These are phyloP conservation scores for Parelbella ahira DNA, from an alignment of 2,888 invertebrate genomes.

Conservation along the genomic window DNA sequence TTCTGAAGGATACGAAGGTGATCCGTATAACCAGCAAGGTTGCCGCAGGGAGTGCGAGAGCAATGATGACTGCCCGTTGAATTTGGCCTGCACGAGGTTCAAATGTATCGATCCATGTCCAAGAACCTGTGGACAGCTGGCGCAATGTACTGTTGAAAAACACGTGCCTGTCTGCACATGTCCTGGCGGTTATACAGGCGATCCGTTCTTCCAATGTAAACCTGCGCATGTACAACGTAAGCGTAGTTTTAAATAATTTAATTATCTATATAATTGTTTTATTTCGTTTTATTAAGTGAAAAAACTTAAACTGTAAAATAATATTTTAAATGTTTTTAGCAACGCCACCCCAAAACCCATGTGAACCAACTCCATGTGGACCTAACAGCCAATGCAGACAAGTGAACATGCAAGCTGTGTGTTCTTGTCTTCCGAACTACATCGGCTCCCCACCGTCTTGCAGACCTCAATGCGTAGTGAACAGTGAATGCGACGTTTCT, in stretches of 20 bases:
- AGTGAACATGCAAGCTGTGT: conserved; percentile 89
- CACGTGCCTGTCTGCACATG: conserved; percentile 90
- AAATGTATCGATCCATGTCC: conserved; percentile 93
- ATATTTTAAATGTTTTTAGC: conserved; percentile 50
- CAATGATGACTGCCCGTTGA: conserved; percentile 87
- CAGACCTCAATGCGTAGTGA: conserved; percentile 92
- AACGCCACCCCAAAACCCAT: conserved; percentile 83
- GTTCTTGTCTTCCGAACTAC: conserved; percentile 90
- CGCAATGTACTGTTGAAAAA: conserved; percentile 88
- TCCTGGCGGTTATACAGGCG: conserved; percentile 87
- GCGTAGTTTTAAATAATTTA: too few relatives aligned
- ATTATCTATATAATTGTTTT: too few relatives aligned
- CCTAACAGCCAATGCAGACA: conserved; percentile 92
- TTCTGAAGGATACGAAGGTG: conserved; percentile 88
- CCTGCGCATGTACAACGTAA: conserved; percentile 72
- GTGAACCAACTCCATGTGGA: conserved; percentile 92
- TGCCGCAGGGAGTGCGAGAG: conserved; percentile 89
- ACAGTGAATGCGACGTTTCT: conserved; percentile 90
- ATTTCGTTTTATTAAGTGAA: too few relatives aligned
- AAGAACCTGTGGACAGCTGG: conserved; percentile 89
- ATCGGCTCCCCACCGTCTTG: conserved; percentile 90
- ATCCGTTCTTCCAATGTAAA: conserved; percentile 89
- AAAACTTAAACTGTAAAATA: too few relatives aligned
- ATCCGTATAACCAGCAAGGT: conserved; percentile 87
- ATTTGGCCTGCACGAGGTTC: conserved; percentile 88